phyloP scores from a whole-genome alignment of 2,113 vertebrate genomes.

The Indicator indicator region DNA sequence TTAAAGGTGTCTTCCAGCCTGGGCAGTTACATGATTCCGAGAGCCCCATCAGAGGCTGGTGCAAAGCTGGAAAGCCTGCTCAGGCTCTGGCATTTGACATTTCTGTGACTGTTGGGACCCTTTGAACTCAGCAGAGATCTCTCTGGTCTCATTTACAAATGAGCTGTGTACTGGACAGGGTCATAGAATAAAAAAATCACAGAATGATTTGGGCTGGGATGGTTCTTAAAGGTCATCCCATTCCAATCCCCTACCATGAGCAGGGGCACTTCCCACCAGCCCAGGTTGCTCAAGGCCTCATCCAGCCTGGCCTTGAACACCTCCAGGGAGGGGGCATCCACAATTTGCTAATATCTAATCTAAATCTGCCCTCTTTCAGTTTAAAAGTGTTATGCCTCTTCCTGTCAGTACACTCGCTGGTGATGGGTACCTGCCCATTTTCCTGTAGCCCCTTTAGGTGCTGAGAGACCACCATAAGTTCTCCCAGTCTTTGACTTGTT shows the following conservation, averaged over 20 bases:
- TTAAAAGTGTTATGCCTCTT: not conserved
- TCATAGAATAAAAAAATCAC: not conserved
- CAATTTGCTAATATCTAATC: not conserved
- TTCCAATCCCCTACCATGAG: not conserved
- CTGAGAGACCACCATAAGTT: not conserved
- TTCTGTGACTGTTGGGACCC: not conserved
- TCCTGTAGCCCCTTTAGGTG: not conserved
- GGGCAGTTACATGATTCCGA: no score
- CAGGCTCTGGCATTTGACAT: rapidly evolving
- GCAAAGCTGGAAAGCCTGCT: not conserved
- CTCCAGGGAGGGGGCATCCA: not conserved
- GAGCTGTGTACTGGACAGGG: not conserved
- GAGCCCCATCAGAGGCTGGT: not conserved
- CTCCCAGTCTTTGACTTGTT: not conserved
- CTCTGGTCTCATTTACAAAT: not conserved
- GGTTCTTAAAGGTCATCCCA: not conserved
- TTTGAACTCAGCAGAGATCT: not conserved
- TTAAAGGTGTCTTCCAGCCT: no score
- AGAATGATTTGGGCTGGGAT: not conserved
- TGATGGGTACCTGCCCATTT: not conserved
- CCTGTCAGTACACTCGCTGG: not conserved
- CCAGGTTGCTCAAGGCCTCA: not conserved
- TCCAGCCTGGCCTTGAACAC: not conserved
- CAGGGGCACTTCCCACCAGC: not conserved
- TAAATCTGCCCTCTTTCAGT: not conserved